Conservation (phyloP, 2,113 vertebrate genomes). For the Oncorhynchus nerka region DNA sequence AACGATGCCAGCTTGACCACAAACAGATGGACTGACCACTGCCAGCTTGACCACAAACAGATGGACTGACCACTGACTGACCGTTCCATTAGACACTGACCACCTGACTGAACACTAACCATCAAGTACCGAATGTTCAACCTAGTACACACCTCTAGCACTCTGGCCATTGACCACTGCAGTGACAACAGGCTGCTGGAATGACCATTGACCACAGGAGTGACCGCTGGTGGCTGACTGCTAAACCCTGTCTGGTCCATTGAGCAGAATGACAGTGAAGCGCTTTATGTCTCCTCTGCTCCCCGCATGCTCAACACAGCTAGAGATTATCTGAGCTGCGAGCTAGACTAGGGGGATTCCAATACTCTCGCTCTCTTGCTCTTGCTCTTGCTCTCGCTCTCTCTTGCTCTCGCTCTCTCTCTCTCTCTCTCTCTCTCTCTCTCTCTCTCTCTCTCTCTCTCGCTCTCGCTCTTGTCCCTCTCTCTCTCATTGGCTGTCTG, state of each 20-base stretch:
- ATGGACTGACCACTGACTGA: not conserved
- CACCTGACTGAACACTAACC: not conserved
- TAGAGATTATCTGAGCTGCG: slow-evolving; percentile 62
- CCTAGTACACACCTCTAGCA: too few relatives aligned
- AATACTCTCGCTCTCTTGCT: slow-evolving; percentile 29
- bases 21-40: not conserved
- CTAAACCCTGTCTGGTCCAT: slow-evolving; percentile 44
- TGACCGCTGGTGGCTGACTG: slow-evolving; percentile 11
- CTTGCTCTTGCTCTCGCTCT: slow-evolving; percentile 1
- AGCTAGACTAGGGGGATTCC: slow-evolving; percentile 59
- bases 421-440: slow-evolving; percentile 6
- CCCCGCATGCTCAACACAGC: slow-evolving; percentile 47
- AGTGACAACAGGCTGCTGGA: not conserved
- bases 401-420: not conserved
- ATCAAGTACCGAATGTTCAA: not conserved
- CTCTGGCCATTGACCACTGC: too few relatives aligned
- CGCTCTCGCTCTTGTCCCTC: too few relatives aligned
- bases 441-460: not conserved
- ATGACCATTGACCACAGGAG: slow-evolving; percentile 4
- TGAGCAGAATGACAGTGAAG: slow-evolving; percentile 43
- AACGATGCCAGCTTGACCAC: too few relatives aligned
- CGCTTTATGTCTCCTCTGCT: slow-evolving; percentile 30
- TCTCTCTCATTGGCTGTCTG: not conserved
- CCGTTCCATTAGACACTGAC: not conserved
- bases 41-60: too few relatives aligned